Evolutionary conservation across 2,888 invertebrate genomes (phyloP).

Genomic region (Drosophila engyochracea): DNA sequence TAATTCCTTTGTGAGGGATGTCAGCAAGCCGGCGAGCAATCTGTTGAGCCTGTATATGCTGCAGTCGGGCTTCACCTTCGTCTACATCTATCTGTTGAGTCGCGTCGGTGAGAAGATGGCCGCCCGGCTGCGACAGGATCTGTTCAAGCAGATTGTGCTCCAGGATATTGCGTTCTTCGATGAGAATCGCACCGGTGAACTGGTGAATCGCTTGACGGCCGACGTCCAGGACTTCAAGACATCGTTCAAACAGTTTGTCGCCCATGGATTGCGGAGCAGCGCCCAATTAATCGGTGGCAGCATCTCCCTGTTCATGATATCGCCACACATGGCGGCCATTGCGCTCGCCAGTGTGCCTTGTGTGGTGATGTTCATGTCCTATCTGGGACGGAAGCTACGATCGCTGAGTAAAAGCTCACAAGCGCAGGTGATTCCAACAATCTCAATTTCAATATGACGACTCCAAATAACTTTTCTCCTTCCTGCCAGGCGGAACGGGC

Average conservation of each 20-base stretch:
- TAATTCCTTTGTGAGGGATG: constrained; percentile 83
- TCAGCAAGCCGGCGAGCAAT: constrained; percentile 82
- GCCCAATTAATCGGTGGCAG: constrained; percentile 90
- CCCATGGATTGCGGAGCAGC: constrained; percentile 94
- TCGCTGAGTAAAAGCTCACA: constrained; percentile 92
- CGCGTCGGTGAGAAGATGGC: constrained; percentile 96
- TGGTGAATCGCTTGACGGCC: constrained; percentile 95
- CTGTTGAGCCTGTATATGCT: constrained; percentile 84
- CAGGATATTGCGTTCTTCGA: constrained; percentile 97
- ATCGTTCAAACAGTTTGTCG: constrained; percentile 96
- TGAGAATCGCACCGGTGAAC: constrained; percentile 94
- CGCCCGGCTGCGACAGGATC: constrained; percentile 91
- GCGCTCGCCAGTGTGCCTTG: constrained; percentile 94
- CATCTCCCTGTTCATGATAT: constrained; percentile 90
- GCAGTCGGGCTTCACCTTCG: constrained; percentile 92
- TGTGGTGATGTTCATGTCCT: constrained; percentile 93
- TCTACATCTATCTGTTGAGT: constrained; percentile 94
- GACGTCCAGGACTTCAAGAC: constrained; percentile 99
- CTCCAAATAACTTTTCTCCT: background rate
- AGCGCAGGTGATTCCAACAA: constrained; percentile 88
- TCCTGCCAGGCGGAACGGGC: constrained; percentile 90
- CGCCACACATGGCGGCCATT: constrained; percentile 94
- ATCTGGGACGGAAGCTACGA: constrained; percentile 92
- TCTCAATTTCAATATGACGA: background rate
- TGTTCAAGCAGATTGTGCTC: constrained; percentile 92